These are phyloP conservation scores for Saguinus midas DNA, from an alignment of 2,113 vertebrate species.

Conservation along the genomic window DNA sequence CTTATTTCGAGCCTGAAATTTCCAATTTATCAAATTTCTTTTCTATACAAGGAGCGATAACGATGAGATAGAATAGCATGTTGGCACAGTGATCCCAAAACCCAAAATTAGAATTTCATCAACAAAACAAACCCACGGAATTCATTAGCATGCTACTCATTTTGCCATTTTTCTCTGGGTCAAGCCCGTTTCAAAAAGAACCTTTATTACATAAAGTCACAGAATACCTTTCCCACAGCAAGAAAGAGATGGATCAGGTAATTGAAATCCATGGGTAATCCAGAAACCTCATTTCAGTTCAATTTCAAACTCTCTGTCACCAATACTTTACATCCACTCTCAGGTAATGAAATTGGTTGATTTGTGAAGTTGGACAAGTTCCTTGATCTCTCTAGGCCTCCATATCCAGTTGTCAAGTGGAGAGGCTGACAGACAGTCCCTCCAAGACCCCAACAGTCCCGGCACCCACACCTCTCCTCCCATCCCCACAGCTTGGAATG, in stretches of 20 bases:
- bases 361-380: neutral
- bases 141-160: neutral
- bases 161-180: neutral
- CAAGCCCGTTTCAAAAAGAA: neutral
- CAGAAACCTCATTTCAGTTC: conserved; percentile 55
- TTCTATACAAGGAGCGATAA: neutral
- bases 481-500: too few relatives aligned
- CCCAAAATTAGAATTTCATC: neutral
- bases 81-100: neutral
- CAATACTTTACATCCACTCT: neutral
- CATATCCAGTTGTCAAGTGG: fast-evolving
- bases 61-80: neutral
- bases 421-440: fast-evolving
- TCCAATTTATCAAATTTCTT: neutral
- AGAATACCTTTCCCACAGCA: neutral
- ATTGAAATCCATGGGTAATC: neutral
- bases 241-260: neutral
- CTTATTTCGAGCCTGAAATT: neutral
- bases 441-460: too few relatives aligned
- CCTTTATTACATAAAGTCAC: neutral
- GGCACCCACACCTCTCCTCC: fast-evolving
- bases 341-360: neutral
- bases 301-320: neutral
- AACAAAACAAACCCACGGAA: neutral
- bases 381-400: neutral